Conservation (phyloP, 2,113 vertebrate species). For the Cnemophilus loriae region DNA sequence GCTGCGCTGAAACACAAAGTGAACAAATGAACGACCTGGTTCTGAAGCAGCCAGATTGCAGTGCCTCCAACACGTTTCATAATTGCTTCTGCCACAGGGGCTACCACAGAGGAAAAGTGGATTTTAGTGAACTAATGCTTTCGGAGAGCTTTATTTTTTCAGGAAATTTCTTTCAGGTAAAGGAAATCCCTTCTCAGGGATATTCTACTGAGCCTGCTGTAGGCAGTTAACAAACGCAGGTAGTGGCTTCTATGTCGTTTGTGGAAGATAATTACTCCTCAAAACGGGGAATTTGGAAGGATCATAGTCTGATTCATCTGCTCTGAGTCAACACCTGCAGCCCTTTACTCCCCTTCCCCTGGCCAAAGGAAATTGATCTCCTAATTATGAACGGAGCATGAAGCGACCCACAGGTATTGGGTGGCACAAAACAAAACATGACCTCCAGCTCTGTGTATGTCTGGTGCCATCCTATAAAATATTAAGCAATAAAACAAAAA, state of each 20-base stretch:
- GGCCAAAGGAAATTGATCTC: not conserved
- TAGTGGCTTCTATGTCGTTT: not conserved
- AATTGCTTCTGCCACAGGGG: not conserved
- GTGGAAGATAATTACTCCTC: not conserved
- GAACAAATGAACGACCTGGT: not conserved
- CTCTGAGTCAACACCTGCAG: not conserved
- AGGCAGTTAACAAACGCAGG: not conserved
- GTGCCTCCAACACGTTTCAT: not conserved
- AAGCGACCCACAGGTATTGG: fast-evolving
- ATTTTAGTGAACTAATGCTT: not conserved
- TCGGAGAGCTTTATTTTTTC: not conserved
- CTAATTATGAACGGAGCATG: not conserved
- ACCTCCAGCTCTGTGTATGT: not conserved
- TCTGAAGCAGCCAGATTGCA: not conserved
- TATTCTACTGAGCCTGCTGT: not conserved
- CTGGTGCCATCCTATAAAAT: not conserved
- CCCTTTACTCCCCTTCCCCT: not conserved
- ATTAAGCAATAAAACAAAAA: not conserved
- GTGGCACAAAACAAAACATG: not conserved
- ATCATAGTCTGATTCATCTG: not conserved
- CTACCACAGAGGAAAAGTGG: not conserved
- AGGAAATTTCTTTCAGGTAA: not conserved
- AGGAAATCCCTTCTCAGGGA: not conserved
- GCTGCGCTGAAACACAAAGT: not conserved
- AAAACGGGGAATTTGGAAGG: not conserved